Conservation (phyloP, 2,888 invertebrate genomes). For the Trissolcus japonicus region DNA sequence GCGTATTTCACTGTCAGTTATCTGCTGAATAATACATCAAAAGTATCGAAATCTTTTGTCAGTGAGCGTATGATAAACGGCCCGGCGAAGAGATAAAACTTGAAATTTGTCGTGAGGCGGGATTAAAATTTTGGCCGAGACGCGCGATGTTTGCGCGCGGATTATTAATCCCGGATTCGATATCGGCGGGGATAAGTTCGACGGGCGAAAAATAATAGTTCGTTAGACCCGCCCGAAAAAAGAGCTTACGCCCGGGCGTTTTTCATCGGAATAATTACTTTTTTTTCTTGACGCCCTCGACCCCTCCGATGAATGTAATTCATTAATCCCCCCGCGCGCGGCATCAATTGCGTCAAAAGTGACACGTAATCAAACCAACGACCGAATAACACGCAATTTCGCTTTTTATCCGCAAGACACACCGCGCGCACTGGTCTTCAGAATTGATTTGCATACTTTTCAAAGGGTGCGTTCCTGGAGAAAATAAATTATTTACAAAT, state of each 20-base stretch:
- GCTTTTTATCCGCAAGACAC: constrained; percentile 19
- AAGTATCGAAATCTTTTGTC: constrained; percentile 56
- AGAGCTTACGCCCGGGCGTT: constrained; percentile 15
- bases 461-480: no score
- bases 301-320: constrained; percentile 26
- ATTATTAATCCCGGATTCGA: constrained; percentile 17
- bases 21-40: constrained; percentile 56
- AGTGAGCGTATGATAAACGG: constrained; percentile 40
- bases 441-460: constrained; percentile 23
- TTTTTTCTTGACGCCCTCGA: constrained; percentile 25
- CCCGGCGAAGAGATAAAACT: constrained; percentile 29
- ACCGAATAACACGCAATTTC: neutral
- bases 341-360: constrained; percentile 39
- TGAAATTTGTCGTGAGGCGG: constrained; percentile 22
- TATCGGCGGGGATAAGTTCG: constrained; percentile 16
- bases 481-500: no score
- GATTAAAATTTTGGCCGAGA: constrained; percentile 32
- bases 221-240: constrained; percentile 18
- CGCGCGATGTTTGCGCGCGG: constrained; percentile 18
- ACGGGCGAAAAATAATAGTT: constrained; percentile 8
- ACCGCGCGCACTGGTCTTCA: constrained; percentile 23
- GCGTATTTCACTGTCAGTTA: constrained; percentile 53
- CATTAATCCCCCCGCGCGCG: constrained; percentile 18
- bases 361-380: constrained; percentile 38
- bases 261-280: constrained; percentile 49